Percentiles rank a stretch among this genome's conserved stretches.
These are phyloP conservation scores for Cryptoprocta ferox DNA, from an alignment of 2,797 vertebrate genomes.

Conservation along the genomic window DNA sequence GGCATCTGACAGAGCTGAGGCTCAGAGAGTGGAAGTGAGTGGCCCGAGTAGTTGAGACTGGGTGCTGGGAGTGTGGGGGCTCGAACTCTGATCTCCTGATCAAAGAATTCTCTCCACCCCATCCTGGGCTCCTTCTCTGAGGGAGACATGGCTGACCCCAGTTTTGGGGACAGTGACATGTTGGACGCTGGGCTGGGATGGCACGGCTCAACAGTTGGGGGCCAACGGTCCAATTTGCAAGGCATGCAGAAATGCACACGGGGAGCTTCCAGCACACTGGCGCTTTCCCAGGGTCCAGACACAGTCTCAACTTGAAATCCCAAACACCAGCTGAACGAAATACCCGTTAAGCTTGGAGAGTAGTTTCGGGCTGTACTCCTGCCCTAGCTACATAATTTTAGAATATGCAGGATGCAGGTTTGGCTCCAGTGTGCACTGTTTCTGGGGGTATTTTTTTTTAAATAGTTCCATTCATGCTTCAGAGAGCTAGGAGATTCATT, in stretches of 20 bases:
- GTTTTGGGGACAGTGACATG: not conserved
- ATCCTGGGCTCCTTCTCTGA: not conserved
- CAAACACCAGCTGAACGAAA: not conserved
- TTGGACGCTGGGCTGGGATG: not conserved
- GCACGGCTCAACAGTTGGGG: not conserved
- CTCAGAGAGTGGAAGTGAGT: not conserved
- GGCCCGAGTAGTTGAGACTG: not conserved
- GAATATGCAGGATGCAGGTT: not conserved
- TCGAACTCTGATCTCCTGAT: not conserved
- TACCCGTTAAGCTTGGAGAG: not conserved
- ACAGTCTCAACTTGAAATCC: not conserved
- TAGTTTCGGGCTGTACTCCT: not conserved
- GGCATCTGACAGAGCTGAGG: not conserved
- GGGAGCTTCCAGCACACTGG: fast-evolving
- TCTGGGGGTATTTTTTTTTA: not conserved
- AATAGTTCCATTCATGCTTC: conserved; percentile 31
- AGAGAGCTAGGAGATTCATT: not conserved
- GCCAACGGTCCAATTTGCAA: not conserved
- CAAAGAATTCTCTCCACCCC: not conserved
- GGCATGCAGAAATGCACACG: fast-evolving
- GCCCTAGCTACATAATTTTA: not conserved
- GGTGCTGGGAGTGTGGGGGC: not conserved
- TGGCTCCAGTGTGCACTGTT: not conserved
- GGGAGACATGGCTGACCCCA: not conserved
- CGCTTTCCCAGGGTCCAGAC: not conserved